A percentile compares a stretch with the other conserved stretches of the same genome.
These are phyloP conservation scores for Xenopus tropicalis DNA, from an alignment of 2,113 vertebrate species.

Conservation along the genomic window UCB_Xtro_10.0 CM004451.2:6931501-6932000, in stretches of 20 bases:
- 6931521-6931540: conserved; percentile 34
- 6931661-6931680: no score
- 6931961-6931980: conserved; percentile 61
- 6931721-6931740: conserved; percentile 53
- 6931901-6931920: conserved; percentile 59
- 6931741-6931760: conserved; percentile 53
- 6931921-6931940: conserved; percentile 52
- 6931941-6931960: conserved; percentile 64
- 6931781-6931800: conserved; percentile 56
- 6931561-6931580: conserved; percentile 33
- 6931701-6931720: conserved; percentile 48
- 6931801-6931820: conserved; percentile 54
- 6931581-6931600: conserved; percentile 39
- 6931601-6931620: conserved; percentile 5
- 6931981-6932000: conserved; percentile 65
- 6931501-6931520: conserved; percentile 41
- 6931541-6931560: conserved; percentile 29
- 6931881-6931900: conserved; percentile 70
- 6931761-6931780: conserved; percentile 52
- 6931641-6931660: no score
- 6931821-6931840: conserved; percentile 53
- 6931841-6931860: conserved; percentile 52
- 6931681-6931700: no score
- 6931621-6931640: conserved; percentile 37
- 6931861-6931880: conserved; percentile 62